phyloP scores from a whole-genome alignment of 2,113 vertebrate species.

The Pluvianellus socialis region DNA sequence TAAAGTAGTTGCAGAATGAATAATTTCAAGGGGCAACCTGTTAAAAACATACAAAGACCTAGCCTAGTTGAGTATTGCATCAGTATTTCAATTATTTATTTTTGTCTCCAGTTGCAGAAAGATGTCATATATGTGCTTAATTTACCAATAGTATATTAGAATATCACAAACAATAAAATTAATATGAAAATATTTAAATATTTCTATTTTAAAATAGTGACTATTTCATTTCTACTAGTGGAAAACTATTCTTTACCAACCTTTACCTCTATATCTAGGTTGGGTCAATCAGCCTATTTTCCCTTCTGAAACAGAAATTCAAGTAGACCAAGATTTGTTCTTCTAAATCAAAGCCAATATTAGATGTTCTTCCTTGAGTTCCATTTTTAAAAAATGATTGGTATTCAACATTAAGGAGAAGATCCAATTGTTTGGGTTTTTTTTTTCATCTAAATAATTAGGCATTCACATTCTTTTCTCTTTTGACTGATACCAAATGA shows the following conservation, averaged over 20 bases:
- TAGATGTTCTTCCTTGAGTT: background rate
- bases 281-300: background rate
- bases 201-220: background rate
- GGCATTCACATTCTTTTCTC: background rate
- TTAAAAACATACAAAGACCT: background rate
- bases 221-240: background rate
- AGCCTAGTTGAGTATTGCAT: background rate
- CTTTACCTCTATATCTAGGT: background rate
- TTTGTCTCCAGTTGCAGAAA: background rate
- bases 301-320: background rate
- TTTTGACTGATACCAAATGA: background rate
- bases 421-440: background rate
- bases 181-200: background rate
- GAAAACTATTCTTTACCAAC: background rate
- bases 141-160: background rate
- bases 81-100: background rate
- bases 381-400: background rate
- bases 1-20: background rate
- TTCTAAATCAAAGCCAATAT: background rate
- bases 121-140: background rate
- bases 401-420: background rate
- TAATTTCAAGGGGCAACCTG: background rate
- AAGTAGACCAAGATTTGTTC: background rate
- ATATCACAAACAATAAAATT: background rate
- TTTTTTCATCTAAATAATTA: background rate